Conservation (phyloP, 1,140 invertebrate genomes). For the Brachionus plicatilis region DNA sequence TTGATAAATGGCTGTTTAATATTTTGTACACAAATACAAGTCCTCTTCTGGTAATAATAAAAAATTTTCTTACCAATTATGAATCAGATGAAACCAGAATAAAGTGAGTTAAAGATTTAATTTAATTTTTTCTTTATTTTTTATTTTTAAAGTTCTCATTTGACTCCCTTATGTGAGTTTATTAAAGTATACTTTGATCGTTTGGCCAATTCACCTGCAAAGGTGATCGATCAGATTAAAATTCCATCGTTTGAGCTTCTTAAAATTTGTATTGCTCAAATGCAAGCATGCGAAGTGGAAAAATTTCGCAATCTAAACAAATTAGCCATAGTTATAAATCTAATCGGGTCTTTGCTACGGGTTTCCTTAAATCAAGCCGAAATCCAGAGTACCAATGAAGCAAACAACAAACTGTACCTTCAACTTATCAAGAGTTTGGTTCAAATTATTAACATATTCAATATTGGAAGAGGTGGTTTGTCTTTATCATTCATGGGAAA, state of each 20-base stretch:
- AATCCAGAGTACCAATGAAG: neutral
- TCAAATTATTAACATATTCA: conserved; percentile 35
- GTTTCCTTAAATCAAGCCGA: neutral
- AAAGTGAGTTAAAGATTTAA: neutral
- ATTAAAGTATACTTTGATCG: neutral
- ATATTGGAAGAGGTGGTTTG: conserved; percentile 18
- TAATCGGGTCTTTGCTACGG: neutral
- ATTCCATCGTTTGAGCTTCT: conserved; percentile 15
- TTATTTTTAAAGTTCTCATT: neutral
- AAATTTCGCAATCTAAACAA: conserved; percentile 31
- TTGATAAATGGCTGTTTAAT: conserved; percentile 21
- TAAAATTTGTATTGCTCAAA: conserved; percentile 28
- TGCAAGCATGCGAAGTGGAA: conserved; percentile 39
- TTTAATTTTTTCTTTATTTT: neutral
- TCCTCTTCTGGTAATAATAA: neutral
- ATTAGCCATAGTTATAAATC: conserved; percentile 15
- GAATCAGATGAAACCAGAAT: conserved; percentile 34
- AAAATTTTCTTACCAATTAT: conserved; percentile 20
- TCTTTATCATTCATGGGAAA: conserved; percentile 31
- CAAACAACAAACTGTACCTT: neutral
- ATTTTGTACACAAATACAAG: neutral
- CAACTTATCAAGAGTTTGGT: conserved; percentile 23
- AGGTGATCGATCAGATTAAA: neutral
- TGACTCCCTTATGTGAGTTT: neutral
- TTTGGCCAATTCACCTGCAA: neutral